phyloP scores from a whole-genome alignment of 2,797 vertebrate genomes.

The Pseudocheirus occidentalis region DNA sequence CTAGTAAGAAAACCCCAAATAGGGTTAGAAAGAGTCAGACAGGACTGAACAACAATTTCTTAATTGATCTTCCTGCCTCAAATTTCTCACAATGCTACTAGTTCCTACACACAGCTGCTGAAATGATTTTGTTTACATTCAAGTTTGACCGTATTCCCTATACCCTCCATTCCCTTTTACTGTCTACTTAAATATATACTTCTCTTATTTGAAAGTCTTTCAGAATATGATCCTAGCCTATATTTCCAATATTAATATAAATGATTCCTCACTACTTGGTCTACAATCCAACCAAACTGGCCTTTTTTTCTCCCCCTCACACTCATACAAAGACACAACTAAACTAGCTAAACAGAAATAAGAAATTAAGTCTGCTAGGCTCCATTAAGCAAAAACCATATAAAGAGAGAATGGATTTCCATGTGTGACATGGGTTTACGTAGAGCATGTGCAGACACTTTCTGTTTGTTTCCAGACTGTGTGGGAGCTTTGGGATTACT shows the following conservation, averaged over 20 bases:
- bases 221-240: neutral
- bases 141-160: neutral
- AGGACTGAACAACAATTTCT: neutral
- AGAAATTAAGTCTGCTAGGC: neutral
- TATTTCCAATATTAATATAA: neutral
- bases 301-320: neutral
- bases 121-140: neutral
- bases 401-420: neutral
- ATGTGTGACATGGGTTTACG: neutral
- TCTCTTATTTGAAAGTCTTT: neutral
- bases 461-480: neutral
- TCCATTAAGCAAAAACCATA: neutral
- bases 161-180: neutral
- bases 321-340: neutral
- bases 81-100: neutral
- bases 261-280: neutral
- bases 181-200: neutral
- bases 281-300: neutral
- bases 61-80: neutral
- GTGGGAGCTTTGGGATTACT: neutral
- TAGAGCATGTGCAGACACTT: neutral
- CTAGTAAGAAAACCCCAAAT: too few species aligned
- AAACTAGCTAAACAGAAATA: neutral
- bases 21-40: too few species aligned
- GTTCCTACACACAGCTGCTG: neutral